These are phyloP conservation scores for Dromiciops gliroides DNA, from an alignment of 2,113 vertebrate genomes.

Conservation along the genomic window DNA sequence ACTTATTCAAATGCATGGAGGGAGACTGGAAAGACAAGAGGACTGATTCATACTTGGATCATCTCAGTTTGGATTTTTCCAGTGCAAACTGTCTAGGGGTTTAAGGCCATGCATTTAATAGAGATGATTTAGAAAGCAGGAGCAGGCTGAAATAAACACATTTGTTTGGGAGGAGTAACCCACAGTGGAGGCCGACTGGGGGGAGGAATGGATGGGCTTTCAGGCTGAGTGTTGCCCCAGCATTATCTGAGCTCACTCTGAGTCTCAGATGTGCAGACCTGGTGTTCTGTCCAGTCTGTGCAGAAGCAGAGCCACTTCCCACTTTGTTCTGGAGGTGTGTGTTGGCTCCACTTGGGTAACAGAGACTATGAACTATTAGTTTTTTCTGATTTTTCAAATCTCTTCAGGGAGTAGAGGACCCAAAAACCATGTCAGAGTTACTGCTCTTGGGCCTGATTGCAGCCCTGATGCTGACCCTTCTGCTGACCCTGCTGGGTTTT, in stretches of 20 bases:
- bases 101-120: too few species aligned
- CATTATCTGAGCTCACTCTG: neutral
- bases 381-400: constrained; percentile 1
- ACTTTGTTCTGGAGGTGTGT: neutral
- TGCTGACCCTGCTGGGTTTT: constrained; percentile 86
- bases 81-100: too few species aligned
- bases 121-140: constrained; percentile 68
- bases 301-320: neutral
- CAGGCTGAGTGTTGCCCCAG: neutral
- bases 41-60: too few species aligned
- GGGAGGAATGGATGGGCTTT: neutral
- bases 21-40: too few species aligned
- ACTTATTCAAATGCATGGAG: too few species aligned
- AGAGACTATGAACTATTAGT: neutral
- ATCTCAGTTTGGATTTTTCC: too few species aligned
- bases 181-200: neutral
- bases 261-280: neutral
- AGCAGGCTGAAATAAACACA: constrained; percentile 1
- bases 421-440: constrained; percentile 87
- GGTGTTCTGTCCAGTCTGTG: neutral
- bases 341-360: neutral
- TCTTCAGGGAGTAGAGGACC: constrained; percentile 57
- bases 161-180: neutral
- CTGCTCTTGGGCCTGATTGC: constrained; percentile 83
- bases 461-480: constrained; percentile 83